Evolutionary conservation across 2,797 vertebrate genomes (phyloP), one percentile per base, ranked within the genome.

Genomic region (Meriones psammophilus): DNA sequence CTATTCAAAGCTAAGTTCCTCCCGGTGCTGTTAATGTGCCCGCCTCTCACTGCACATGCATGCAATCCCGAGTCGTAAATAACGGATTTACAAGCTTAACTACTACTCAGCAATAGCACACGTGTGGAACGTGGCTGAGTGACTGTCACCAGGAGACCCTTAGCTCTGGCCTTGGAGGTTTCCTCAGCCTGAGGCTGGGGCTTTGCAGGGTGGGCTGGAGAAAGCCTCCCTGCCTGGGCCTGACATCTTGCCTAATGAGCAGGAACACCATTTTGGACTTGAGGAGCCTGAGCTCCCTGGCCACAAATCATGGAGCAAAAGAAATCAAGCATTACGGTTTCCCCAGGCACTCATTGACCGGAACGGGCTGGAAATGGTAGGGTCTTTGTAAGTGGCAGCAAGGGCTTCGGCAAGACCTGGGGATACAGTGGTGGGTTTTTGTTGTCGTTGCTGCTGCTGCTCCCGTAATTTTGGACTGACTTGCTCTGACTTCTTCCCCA

Each of bases 21-120:
- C 81, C 50, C 0, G 3, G 96, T 20, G 66, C 81, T 95, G 94
- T 77, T 95, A 97, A 96, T 89, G 62, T 66, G 60, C 64, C 66
- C 24, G 3, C 64, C 36, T 92, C n/a, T 13, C 64, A 68, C 89
- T 28, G 60, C 89, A 62, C 36, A 24, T 46, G 85, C 91, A 33
- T 73, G 64, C 92, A 86, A 96, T 92, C 95, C 95, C 69, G 93
- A 74, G 39, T 97, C 96, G 89, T 96, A 97, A 98, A 97, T 96
- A 95, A 89, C 83, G 96, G 95, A 96, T 96, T 97, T 97, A 95
- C 87, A 90, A 94, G 95, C 87, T 96, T 97, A 97, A 80, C 78
- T 64, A 69, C 94, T 88, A 92, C 68, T 95, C 92, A 73, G 91
- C 87, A 94, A 91, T 93, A 97, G 87, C 92, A 79, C 94, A 97